Evolutionary conservation across 2,113 vertebrate genomes (phyloP).

Genomic region (Ursus arctos): DNA sequence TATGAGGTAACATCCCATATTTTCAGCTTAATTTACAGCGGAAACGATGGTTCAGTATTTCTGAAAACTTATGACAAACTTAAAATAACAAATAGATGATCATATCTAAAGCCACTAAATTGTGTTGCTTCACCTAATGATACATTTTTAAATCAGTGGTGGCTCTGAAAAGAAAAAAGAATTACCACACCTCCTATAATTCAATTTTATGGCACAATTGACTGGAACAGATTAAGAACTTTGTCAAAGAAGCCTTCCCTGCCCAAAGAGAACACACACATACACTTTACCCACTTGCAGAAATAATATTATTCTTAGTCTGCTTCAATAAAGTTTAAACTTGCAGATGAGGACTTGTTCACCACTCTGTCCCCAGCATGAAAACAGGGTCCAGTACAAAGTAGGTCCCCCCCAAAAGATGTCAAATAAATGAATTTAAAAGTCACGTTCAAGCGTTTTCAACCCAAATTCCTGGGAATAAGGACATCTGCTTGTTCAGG

Average conservation of each 20-base stretch:
- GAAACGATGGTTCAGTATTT: not conserved
- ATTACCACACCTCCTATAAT: not conserved
- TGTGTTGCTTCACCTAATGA: not conserved
- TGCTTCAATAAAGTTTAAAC: constrained; percentile 10
- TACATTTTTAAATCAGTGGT: not conserved
- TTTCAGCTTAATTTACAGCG: constrained; percentile 14
- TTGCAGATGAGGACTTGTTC: not conserved
- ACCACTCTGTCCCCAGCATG: not conserved
- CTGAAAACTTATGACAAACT: constrained; percentile 43
- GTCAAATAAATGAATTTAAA: constrained; percentile 25
- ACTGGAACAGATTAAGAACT: not conserved
- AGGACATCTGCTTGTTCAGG: not conserved
- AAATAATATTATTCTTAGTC: not conserved
- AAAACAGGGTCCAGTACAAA: not conserved
- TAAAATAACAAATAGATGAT: not conserved
- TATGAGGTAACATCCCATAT: not conserved
- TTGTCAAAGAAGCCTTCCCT: constrained; percentile 5
- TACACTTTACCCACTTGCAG: not conserved
- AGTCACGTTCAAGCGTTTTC: not conserved
- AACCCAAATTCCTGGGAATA: constrained; percentile 32
- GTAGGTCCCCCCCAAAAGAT: not conserved
- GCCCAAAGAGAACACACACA: not conserved
- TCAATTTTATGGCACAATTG: not conserved
- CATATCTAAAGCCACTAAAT: not conserved
- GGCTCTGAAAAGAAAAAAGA: constrained; percentile 12